A percentile compares a stretch with the other conserved stretches of the same genome.
These are phyloP conservation scores for Erynnis tages DNA, from an alignment of 2,888 invertebrate species.

Conservation along the genomic window DNA sequence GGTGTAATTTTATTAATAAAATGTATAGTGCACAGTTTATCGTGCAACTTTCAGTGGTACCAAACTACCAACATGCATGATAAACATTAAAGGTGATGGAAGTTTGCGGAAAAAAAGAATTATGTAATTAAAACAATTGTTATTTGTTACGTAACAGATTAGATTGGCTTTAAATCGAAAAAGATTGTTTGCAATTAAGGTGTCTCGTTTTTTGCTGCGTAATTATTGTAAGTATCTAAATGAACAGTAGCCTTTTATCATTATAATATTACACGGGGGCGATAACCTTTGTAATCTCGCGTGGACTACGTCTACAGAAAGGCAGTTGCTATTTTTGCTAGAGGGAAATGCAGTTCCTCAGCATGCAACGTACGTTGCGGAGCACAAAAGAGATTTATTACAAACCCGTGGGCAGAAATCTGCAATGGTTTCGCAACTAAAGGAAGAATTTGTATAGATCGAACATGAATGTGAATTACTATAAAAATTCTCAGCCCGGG, in stretches of 20 bases:
- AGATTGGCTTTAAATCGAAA: too few species aligned
- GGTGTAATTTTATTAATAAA: too few species aligned
- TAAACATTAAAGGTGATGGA: too few species aligned
- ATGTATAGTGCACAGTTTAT: too few species aligned
- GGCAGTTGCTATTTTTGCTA: constrained; percentile 42
- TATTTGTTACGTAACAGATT: too few species aligned
- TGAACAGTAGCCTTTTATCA: constrained; percentile 22
- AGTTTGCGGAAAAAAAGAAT: too few species aligned
- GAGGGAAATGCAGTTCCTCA: constrained; percentile 47
- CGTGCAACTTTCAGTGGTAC: too few species aligned
- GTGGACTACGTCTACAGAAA: constrained; percentile 41
- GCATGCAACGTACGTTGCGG: constrained; percentile 61
- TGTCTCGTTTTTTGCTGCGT: background rate
- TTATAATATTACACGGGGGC: constrained; percentile 31
- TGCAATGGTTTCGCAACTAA: constrained; percentile 59
- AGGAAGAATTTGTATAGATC: constrained; percentile 43
- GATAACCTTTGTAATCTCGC: constrained; percentile 44
- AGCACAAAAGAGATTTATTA: constrained; percentile 60
- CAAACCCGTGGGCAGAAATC: constrained; percentile 60
- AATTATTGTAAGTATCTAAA: background rate
- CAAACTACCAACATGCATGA: too few species aligned
- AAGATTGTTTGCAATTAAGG: too few species aligned
- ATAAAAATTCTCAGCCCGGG: constrained; percentile 57
- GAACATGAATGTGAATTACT: constrained; percentile 50
- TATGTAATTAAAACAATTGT: too few species aligned